A percentile compares a stretch with the other conserved stretches of the same genome.
Evolutionary conservation across 2,113 vertebrate genomes (phyloP).

Genomic region (Pithys albifrons): DNA sequence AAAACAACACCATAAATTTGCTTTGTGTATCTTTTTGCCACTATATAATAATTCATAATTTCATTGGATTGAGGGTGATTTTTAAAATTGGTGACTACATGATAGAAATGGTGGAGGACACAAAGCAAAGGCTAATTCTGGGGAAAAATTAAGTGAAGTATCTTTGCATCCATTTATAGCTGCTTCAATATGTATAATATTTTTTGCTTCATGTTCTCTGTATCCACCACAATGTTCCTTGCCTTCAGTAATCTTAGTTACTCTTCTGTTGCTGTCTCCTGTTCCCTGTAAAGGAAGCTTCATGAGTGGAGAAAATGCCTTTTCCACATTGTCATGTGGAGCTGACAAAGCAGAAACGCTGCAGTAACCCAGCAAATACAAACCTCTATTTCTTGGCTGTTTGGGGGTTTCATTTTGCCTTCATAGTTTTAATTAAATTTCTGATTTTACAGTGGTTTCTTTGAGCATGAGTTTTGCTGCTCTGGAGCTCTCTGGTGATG

Average conservation of each 20-base stretch:
- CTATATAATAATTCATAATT: not conserved
- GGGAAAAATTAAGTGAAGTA: not conserved
- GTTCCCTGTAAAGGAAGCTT: not conserved
- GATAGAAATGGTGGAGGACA: not conserved
- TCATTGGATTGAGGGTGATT: not conserved
- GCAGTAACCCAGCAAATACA: not conserved
- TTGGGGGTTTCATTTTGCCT: not conserved
- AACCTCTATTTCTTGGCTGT: not conserved
- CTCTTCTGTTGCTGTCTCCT: not conserved
- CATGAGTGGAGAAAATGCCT: not conserved
- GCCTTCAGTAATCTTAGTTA: not conserved
- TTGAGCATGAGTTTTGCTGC: not conserved
- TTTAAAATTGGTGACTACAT: not conserved
- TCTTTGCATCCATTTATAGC: not conserved
- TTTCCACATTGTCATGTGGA: not conserved
- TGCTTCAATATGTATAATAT: not conserved
- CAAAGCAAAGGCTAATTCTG: not conserved
- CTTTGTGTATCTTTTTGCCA: not conserved
- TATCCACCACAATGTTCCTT: not conserved
- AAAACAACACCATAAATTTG: fast-evolving
- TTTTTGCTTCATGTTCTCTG: not conserved
- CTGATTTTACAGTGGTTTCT: not conserved
- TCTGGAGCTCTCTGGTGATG: not conserved
- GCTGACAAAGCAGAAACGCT: not conserved
- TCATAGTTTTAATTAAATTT: not conserved